Conservation (phyloP, 2,888 invertebrate species). For the Punctoribates punctum region DNA sequence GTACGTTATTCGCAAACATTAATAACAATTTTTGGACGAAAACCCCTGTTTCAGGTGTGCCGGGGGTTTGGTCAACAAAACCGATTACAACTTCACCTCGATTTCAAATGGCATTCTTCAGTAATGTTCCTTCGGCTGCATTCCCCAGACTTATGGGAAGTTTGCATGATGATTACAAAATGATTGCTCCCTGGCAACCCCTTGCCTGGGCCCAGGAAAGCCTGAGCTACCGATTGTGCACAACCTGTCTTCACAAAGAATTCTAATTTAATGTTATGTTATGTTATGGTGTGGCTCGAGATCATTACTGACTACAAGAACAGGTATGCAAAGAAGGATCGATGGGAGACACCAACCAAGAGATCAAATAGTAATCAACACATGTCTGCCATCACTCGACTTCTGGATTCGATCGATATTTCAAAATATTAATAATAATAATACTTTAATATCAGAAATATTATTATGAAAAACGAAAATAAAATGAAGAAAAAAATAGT, state of each 20-base stretch:
- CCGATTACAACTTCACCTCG: too few species aligned
- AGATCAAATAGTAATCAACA: constrained; percentile 25
- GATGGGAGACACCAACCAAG: not conserved
- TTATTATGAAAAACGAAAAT: not conserved
- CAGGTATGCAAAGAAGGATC: not conserved
- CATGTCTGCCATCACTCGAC: not conserved
- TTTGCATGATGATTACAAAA: too few species aligned
- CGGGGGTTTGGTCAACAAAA: too few species aligned
- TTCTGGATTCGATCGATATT: not conserved
- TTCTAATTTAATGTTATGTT: constrained; percentile 27
- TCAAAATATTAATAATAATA: constrained; percentile 12
- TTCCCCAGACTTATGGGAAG: too few species aligned
- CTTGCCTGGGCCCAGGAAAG: not conserved
- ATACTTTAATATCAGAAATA: not conserved
- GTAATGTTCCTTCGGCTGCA: too few species aligned
- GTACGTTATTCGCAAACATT: not conserved
- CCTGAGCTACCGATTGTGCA: constrained; percentile 26
- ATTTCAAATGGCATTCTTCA: too few species aligned
- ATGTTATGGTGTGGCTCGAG: constrained; percentile 21
- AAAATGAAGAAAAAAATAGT: not conserved
- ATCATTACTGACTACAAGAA: constrained; percentile 3
- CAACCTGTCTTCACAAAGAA: constrained; percentile 19
- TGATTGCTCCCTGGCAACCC: too few species aligned
- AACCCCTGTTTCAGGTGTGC: not conserved
- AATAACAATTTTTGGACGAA: not conserved